Base-by-base conservation (phyloP, 2,888 invertebrate species). In the Rhagonycha lutea region DNA sequence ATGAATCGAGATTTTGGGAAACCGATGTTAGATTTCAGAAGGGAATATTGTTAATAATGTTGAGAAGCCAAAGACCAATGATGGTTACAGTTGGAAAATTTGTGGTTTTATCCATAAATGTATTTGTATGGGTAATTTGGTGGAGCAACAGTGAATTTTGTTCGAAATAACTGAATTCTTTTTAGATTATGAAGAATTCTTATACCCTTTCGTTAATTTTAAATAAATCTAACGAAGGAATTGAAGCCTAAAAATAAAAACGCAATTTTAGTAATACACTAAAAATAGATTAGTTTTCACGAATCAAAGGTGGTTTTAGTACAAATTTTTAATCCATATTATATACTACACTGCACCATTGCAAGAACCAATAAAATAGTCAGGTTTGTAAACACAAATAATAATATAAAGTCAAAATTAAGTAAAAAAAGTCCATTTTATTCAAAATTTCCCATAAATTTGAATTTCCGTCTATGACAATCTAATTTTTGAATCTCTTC, bases 21-120 rank as follows among this genome's bases (percentile, higher is more conserved):
- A 70, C 72, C 12, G 75, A 76, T 24, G 23, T 72, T 24, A 26
- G 72, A 67, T 76, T 76, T 61, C 75, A 76, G n/a, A 72, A 69
- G 9, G 63, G 32, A 14, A 14, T 76, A 7, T 3, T 69, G 2
- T n/a, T 76, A 3, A 72, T 76, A 5, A 70, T 72, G 10, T 14
- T 14, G 29, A 63, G 75, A 61, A 72, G 72, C 14, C 72, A 72
- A 12, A 60, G 5, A 61, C 75, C 72, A 3, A 14, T 76, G 14
- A 28, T 4, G 12, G 9, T 76, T 4, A 76, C 69, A 4, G 72
- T 69, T 63, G 75, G 75, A 14, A 69, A 69, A 65, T 72, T 76
- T 72, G 14, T 67, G 1, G 29, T 60, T 9, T 61, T 76, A 4
- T 76, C 75, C 0, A 63, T 76, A n/a, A 28, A 26, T 11, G 65